Evolutionary conservation across 2,113 vertebrate species (phyloP), one percentile per base, ranked within the genome.

Genomic region (Falco punctatus): DNA sequence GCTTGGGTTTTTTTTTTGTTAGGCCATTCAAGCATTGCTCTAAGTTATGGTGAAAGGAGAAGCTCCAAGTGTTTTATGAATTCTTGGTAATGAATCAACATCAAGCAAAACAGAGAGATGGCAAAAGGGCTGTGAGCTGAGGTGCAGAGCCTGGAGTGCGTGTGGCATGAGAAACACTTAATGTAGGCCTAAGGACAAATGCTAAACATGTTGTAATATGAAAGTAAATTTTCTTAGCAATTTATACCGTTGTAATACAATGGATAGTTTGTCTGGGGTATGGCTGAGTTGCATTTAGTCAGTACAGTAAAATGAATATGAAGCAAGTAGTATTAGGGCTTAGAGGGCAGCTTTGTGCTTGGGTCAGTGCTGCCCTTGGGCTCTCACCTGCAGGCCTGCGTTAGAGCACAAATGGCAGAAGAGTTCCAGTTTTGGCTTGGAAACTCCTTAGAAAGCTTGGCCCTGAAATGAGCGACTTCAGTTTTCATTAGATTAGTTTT

Each of bases 151-250:
- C 66, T 61, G 35, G 52, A 65, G 62, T 2, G 15, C 2, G 11
- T 23, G n/a, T 0, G 0, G 10, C 28, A 7, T 9, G 17, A 89
- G 42, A 32, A 81, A 6, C 0, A 0, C 66, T 62, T 67, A 21
- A 4, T 4, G 21, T 21, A 4, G 33, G 71, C 51, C 30, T 73
- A 15, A 70, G 61, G 87, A 71, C 24, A 58, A 55, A 23, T 12
- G 30, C 57, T 69, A 18, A 51, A 19, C 23, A 4, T 0, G 0
- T 30, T 0, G 1, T 64, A 40, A 32, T 28, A 7, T n/a, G 61
- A n/a, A 78, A 18, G 17, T 46, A 17, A 4, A 2, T 67, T 54
- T 74, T 64, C 21, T 40, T 38, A 52, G 75, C 67, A 52, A 1
- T 78, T 88, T 54, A 44, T 66, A 18, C 27, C 20, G 2, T 6